Evolutionary conservation across 2,797 vertebrate species (phyloP).

Genomic region (Xyrichtys novacula): DNA sequence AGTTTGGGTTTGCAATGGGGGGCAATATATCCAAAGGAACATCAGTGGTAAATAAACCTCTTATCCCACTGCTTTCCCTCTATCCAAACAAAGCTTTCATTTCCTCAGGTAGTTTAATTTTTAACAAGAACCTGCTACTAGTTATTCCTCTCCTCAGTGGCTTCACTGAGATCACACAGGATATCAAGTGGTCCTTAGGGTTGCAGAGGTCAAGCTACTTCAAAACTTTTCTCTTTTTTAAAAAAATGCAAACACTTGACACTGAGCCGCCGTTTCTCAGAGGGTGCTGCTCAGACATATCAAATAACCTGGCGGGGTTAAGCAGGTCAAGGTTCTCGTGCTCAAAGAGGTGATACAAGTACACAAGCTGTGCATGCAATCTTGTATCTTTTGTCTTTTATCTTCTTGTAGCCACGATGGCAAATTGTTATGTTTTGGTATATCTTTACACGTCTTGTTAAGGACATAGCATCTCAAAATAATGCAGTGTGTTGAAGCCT

Average conservation of each 20-base stretch:
- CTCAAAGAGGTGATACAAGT: conserved; percentile 20
- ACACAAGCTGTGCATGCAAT: background rate
- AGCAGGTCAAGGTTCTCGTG: conserved; percentile 37
- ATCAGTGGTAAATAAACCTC: background rate
- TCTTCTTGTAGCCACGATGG: too few relatives aligned
- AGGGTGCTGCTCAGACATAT: conserved; percentile 29
- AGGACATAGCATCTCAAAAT: too few relatives aligned
- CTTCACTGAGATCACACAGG: conserved; percentile 19
- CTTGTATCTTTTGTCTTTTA: too few relatives aligned
- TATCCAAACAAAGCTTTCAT: background rate
- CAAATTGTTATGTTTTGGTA: too few relatives aligned
- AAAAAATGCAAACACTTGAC: conserved; percentile 42
- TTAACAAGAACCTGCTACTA: background rate
- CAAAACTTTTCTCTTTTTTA: conserved; percentile 32
- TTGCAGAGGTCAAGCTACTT: conserved; percentile 39
- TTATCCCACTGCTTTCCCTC: background rate
- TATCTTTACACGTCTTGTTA: too few relatives aligned
- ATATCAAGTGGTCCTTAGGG: conserved; percentile 43
- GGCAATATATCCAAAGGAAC: too few relatives aligned
- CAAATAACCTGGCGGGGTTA: conserved; percentile 39
- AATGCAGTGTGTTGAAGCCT: too few relatives aligned
- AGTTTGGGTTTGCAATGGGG: too few relatives aligned
- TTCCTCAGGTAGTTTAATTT: background rate
- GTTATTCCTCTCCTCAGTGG: conserved; percentile 7
- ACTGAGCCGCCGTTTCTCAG: conserved; percentile 14